Evolutionary conservation across 2,797 vertebrate genomes (phyloP), one percentile per base, ranked within the genome.

Genomic region (Sebastes diploproa): DNA sequence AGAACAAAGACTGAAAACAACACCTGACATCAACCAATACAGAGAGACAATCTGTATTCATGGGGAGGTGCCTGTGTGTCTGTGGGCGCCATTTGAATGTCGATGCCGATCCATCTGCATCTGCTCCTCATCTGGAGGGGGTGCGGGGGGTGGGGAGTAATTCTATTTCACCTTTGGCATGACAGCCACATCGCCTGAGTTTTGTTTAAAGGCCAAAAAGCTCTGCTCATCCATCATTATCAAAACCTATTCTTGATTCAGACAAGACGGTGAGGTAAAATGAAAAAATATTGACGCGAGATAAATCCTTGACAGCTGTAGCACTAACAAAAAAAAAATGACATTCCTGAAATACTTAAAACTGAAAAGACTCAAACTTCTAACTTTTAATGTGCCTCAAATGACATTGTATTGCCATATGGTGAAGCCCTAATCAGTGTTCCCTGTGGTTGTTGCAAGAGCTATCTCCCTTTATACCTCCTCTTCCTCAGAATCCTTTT

Each of bases 41-140:
- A 65, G 62, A 81, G 63, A 90, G 77, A 6, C 77, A 6, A 81
- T 94, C 85, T 81, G 92, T 91, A 94, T 94, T 94, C 92, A 92
- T 74, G 66, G 81, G 84, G 66, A 0, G 54, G 7, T 50, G 46
- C 18, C 46, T 50, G 8, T 20, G 89, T 71, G 86, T 81, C 85
- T 76, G 69, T 8, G 42, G 60, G 81, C 25, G 7, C 85, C 4
- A 30, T 72, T 80, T 87, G 89, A 93, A 92, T 94, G 88, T 77
- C 78, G 89, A 92, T 89, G 83, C 61, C 1, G 60, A 75, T 77
- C 75, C 2, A 82, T 83, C 87, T 89, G 83, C 77, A 88, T 91
- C 86, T 85, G 89, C 81, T 87, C 60, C 80, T 80, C 70, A 75
- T 85, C 84, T 70, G 4, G 70, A 65, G 70, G 74, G 29, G 29